These are phyloP conservation scores for Thripadectes ignobilis DNA, from an alignment of 2,797 vertebrate species.

Conservation along the genomic window DNA sequence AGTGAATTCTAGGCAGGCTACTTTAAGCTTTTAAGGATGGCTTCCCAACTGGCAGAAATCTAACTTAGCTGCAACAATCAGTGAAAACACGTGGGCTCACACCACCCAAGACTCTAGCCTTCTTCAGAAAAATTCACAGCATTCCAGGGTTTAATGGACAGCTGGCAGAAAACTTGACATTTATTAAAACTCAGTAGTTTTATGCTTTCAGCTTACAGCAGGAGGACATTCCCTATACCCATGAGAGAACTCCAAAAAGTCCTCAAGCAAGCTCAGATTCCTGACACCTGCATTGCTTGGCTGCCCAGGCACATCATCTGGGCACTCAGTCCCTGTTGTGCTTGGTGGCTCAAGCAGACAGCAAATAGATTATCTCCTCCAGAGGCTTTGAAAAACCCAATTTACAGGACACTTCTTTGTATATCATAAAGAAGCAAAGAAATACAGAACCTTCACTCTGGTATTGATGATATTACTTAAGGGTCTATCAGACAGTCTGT, in stretches of 20 bases:
- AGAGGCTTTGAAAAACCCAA: background rate
- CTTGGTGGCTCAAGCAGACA: background rate
- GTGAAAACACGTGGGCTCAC: background rate
- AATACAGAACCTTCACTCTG: background rate
- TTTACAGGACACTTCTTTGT: background rate
- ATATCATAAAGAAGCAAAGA: background rate
- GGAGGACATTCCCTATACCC: background rate
- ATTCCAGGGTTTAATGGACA: background rate
- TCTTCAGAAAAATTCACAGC: background rate
- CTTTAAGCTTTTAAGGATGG: background rate
- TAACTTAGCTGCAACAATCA: background rate
- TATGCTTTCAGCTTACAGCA: background rate
- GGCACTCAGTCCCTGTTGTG: background rate
- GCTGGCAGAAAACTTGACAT: background rate
- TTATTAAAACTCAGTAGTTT: background rate
- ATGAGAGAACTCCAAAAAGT: background rate
- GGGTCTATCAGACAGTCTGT: background rate
- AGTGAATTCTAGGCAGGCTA: background rate
- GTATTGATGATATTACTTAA: background rate
- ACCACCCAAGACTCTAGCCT: background rate
- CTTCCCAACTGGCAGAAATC: constrained; percentile 3
- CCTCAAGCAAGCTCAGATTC: background rate
- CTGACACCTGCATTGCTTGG: background rate
- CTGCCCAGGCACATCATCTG: background rate
- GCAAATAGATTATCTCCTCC: background rate